Conservation (phyloP, 2,888 invertebrate species). For the Callyntrura sp. region DNA sequence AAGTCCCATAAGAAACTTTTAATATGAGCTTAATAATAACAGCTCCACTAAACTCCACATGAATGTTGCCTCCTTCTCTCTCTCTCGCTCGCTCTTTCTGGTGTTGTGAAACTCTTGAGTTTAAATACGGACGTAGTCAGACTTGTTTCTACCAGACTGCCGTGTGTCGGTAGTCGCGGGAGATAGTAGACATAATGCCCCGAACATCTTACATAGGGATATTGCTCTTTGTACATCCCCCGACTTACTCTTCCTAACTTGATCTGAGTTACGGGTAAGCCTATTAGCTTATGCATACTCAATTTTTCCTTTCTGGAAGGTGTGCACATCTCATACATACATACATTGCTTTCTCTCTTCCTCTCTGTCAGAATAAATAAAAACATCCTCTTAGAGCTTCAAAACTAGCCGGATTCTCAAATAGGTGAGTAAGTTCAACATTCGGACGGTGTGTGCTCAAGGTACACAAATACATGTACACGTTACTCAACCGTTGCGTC, state of each 20-base stretch:
- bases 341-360: too few species aligned
- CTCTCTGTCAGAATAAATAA: too few species aligned
- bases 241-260: not conserved
- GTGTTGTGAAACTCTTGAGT: not conserved
- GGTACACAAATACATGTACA: not conserved
- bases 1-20: constrained; percentile 77
- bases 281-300: not conserved
- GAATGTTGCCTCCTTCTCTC: constrained; percentile 32
- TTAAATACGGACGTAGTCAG: not conserved
- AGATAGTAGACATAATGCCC: not conserved
- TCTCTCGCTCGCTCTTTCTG: too few species aligned
- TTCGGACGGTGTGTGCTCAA: not conserved
- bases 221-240: not conserved
- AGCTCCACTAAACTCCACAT: constrained; percentile 63
- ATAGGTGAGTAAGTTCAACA: not conserved
- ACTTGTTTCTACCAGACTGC: not conserved
- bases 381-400: not conserved
- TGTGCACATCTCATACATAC: not conserved
- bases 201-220: not conserved
- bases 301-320: not conserved
- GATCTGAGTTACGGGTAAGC: not conserved
- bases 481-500: not conserved
- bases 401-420: not conserved
- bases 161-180: not conserved
- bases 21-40: constrained; percentile 78